Base-by-base conservation (phyloP, 2,888 invertebrate species). In the Athrips mouffetella region DNA sequence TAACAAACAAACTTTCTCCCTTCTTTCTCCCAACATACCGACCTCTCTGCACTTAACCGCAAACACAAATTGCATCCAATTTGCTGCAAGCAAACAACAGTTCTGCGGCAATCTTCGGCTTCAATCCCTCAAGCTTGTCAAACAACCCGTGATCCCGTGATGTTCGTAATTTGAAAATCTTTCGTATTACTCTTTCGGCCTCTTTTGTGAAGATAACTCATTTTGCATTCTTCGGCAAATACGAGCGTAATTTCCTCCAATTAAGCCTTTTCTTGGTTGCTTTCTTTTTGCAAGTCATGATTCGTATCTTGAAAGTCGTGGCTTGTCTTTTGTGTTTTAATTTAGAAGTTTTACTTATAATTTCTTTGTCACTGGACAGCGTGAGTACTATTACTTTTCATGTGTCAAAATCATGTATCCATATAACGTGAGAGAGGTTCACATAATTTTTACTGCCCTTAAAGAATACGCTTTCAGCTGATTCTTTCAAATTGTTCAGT, bases 11-110 rank as follows among this genome's bases (percentile, higher is more conserved):
- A n/a, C n/a, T n/a, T n/a, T n/a, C n/a, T n/a, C 25, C 25, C 8
- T 25, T 25, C 25, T 25, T n/a, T n/a, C n/a, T n/a, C n/a, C n/a
- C n/a, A 30, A 30, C n/a, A 30, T 8, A n/a, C 4, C 25, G 25
- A 25, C 11, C 30, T 30, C 3, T 11, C 30, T 30, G n/a, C 30
- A 30, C n/a, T 6, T 25, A 25, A 25, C 25, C n/a, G n/a, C n/a
- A n/a, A n/a, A n/a, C n/a, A n/a, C 68, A 76, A 70, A 81, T 82
- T 81, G 74, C 75, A 63, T 63, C 63, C 71, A 78, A 84, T 80
- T 80, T 76, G 63, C 62, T 60, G 57, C 60, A 51, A 65, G 58
- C 69, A 64, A 70, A 70, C 67, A 66, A 62, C 64, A 62, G 58
- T 51, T 45, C 45, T 8, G 45, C 42, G 27, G 27, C 8, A 40